These are phyloP conservation scores for Drosophila nigritarsus DNA, from an alignment of 2,888 invertebrate genomes.

Conservation along the genomic window DNA sequence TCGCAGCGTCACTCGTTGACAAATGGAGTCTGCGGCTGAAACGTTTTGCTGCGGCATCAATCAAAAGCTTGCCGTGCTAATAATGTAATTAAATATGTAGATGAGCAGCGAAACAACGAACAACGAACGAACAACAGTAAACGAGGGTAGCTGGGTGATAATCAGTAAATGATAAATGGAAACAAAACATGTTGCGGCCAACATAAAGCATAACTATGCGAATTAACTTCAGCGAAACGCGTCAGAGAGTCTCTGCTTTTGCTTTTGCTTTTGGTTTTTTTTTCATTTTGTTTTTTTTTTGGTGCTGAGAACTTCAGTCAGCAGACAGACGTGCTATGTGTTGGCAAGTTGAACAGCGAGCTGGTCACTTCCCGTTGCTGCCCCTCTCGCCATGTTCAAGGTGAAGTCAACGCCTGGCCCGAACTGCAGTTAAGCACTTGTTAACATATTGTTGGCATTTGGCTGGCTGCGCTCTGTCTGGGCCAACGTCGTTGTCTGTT, in stretches of 20 bases:
- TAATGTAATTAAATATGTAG: slow-evolving; percentile 82
- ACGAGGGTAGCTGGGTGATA: slow-evolving; percentile 71
- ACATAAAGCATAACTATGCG: slow-evolving; percentile 59
- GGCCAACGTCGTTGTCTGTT: slow-evolving; percentile 24
- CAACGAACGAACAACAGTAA: slow-evolving; percentile 26
- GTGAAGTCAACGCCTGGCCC: slow-evolving; percentile 69
- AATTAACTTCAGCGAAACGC: slow-evolving; percentile 73
- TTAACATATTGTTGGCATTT: slow-evolving; percentile 82
- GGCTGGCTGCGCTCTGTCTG: slow-evolving; percentile 42
- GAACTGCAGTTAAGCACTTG: slow-evolving; percentile 79
- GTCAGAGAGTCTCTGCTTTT: slow-evolving; percentile 32
- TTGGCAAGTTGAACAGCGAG: slow-evolving; percentile 8
- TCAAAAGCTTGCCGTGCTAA: slow-evolving; percentile 75
- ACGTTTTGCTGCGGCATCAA: slow-evolving; percentile 73
- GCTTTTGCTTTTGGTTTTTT: background rate
- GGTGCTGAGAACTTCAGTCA: background rate
- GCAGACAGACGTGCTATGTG: background rate
- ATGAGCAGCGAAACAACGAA: slow-evolving; percentile 33
- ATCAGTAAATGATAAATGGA: slow-evolving; percentile 80
- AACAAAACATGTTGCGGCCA: slow-evolving; percentile 63
- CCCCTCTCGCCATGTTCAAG: slow-evolving; percentile 50
- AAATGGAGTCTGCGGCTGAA: slow-evolving; percentile 46
- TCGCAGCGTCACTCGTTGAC: background rate
- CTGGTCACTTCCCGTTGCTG: slow-evolving; percentile 27
- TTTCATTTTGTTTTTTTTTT: background rate